Conservation (phyloP, 2,113 vertebrate genomes). For the Xenopus borealis region DNA sequence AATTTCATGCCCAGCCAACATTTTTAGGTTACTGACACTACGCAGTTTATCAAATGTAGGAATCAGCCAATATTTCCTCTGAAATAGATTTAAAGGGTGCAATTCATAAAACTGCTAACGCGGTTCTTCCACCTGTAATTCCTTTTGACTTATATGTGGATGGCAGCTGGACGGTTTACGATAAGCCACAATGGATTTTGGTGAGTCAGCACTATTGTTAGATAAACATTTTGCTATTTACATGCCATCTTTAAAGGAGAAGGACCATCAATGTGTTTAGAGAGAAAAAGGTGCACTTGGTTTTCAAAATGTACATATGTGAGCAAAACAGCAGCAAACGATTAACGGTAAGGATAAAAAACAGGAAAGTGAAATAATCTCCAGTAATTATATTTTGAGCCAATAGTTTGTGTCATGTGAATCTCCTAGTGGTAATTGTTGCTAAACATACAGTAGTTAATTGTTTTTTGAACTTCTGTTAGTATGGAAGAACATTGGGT, state of each 20-base stretch:
- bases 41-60: not conserved
- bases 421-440: no score
- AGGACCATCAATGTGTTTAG: not conserved
- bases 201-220: not conserved
- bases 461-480: no score
- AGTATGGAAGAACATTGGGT: no score
- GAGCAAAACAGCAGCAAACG: not conserved
- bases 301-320: not conserved
- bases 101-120: not conserved
- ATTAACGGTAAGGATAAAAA: no score
- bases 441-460: no score
- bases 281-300: not conserved
- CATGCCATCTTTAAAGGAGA: not conserved
- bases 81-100: constrained; percentile 9
- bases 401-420: no score
- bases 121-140: not conserved
- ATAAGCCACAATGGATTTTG: not conserved
- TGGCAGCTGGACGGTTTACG: constrained; percentile 3
- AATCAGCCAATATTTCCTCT: constrained; percentile 25
- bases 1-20: not conserved
- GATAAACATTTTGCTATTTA: not conserved
- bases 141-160: constrained; percentile 6
- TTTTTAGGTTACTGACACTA: constrained; percentile 1
- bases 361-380: not conserved
- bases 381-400: not conserved